These are phyloP conservation scores for Rhaphigaster nebulosa DNA, from an alignment of 2,888 invertebrate genomes.

Conservation along the genomic window DNA sequence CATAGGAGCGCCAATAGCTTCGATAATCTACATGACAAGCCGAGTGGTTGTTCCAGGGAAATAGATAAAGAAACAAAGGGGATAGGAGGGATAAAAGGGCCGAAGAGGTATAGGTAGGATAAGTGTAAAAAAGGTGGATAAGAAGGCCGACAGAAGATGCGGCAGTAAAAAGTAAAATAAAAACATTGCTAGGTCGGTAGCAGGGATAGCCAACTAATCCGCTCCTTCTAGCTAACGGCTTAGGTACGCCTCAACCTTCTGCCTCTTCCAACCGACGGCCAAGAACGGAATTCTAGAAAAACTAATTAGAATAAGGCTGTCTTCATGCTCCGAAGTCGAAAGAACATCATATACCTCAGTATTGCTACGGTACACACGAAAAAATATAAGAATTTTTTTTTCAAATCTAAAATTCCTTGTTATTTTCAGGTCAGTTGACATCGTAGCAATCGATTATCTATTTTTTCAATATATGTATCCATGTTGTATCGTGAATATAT, in stretches of 20 bases:
- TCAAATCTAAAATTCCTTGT: no score
- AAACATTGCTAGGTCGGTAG: constrained; percentile 11
- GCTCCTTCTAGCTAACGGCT: neutral
- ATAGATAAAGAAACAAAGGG: constrained; percentile 24
- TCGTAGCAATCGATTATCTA: no score
- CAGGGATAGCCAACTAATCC: constrained; percentile 1
- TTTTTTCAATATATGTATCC: no score
- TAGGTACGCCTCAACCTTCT: neutral
- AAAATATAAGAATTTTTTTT: no score
- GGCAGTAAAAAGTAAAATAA: constrained; percentile 33
- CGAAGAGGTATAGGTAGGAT: constrained; percentile 1
- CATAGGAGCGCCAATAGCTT: neutral
- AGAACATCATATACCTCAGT: neutral
- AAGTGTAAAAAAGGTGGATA: constrained; percentile 41
- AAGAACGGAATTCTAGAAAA: neutral
- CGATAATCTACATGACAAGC: neutral
- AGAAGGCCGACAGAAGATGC: constrained; percentile 15
- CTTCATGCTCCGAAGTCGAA: neutral
- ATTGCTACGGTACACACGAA: no score
- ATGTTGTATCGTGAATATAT: no score
- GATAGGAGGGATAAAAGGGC: constrained; percentile 1
- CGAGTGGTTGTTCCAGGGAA: neutral
- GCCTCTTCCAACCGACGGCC: neutral
- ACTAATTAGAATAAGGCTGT: neutral
- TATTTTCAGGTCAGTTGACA: no score